Evolutionary conservation across 2,113 vertebrate genomes (phyloP), one percentile per base, ranked within the genome.

Genomic region (Emydura subglobosa): DNA sequence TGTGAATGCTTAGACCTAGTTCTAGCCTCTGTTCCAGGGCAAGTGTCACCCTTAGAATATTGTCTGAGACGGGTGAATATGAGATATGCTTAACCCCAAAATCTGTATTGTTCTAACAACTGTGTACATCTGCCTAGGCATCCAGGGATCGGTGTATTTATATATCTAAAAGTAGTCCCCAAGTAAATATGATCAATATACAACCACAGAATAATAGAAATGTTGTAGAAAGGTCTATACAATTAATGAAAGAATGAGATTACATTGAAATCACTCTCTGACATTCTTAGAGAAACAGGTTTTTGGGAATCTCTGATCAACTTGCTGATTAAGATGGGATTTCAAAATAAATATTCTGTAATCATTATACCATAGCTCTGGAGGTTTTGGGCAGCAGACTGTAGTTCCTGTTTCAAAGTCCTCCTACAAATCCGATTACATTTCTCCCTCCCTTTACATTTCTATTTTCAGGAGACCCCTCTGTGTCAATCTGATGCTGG

Each of bases 351-450:
- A 74, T 42, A 74, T 22, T 39, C n/a, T 74, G 19, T 74, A 74
- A 39, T n/a, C 34, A 8, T 74, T 3, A 39, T 42, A 74, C 17
- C 34, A 24, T 42, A 42, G 68, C 68, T 74, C 68, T 72, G n/a
- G 8, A 39, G 1, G 4, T 31, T n/a, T 22, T 1, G 0, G 16
- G 11, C 31, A 88, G 86, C 79, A 57, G 27, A 47, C 21, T 24
- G 21, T 24, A 74, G n/a, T 17, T 74, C 16, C n/a, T 42, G 68
- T 74, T 74, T 7, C n/a, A 74, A 74, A 74, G 34, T 39, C 19
- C 19, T 42, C n/a, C n/a, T 21, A 74, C 8, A 42, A 22, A 42
- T 74, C n/a, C 22, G 10, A 21, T 74, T 39, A 74, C n/a, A 10
- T 39, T 72, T 72, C 34, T 72, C 34, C n/a, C n/a, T 61, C 29